Base-by-base conservation (phyloP, 2,113 vertebrate species). In the Labeo rohita region DNA sequence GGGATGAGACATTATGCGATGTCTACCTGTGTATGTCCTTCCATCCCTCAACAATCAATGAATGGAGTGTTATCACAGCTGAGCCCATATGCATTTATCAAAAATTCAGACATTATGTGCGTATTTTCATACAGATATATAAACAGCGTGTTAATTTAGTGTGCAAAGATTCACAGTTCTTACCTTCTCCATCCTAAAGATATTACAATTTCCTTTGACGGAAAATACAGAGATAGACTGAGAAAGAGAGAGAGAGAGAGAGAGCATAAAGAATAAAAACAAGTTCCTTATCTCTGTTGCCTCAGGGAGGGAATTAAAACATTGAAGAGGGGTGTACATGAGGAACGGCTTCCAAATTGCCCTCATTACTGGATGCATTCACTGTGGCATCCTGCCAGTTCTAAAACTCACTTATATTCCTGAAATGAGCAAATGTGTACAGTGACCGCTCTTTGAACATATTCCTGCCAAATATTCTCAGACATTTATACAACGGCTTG, bases 221-320 rank as follows among this genome's bases (percentile, higher is more conserved):
- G n/a, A 23, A 63, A 1, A 63, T 56, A 52, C 28, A 28, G 39
- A 39, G 39, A 39, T 3, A 39, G 39, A 39, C 13, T 52, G 39
- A 39, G 39, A 39, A 11, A 34, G 23, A 36, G 12, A 66, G 65
- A 36, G 82, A 88, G 66, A 13, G 84, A 91, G 83, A 80, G 84
- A 87, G 90, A 90, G 90, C 91, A 73, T 87, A 90, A 84, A 82
- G 90, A 90, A 92, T 89, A 77, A 63, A 72, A 43, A 72, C 36
- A 72, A 43, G 36, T 87, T 86, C 0, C 70, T 84, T 87, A 91
- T 91, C 90, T 89, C 70, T 45, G 59, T 49, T 4, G 81, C 86
- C 87, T 73, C 54, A 72, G 80, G 88, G 68, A 73, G 88, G 61
- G 49, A 76, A 76, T 18, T 52, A 76, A 76, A 76, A 52, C 68